Base-by-base conservation (phyloP, 2,113 vertebrate species). In the Misgurnus anguillicaudatus region DNA sequence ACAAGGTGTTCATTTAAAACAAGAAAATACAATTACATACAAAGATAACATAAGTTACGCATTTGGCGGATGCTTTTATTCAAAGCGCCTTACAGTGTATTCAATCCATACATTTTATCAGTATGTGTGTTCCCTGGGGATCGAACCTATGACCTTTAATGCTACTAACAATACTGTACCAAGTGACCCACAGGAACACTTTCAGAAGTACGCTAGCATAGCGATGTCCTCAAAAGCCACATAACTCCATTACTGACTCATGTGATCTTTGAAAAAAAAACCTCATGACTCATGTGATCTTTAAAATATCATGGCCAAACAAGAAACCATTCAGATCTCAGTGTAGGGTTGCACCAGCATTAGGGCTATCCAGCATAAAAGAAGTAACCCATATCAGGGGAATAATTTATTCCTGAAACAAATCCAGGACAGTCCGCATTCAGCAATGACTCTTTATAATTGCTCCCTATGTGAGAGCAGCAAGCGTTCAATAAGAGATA, bases 401-500 rank as follows among this genome's bases (percentile, higher is more conserved):
- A 79, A 68, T 77, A 16, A 79, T 48, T 80, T 72, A 77, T 31
- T 68, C 82, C 69, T 87, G 77, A 87, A 89, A 58, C 62, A 21
- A 9, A 79, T 88, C 87, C 83, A 87, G 75, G 53, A 89, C 86
- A 69, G 84, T 64, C 77, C 70, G 74, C 82, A 69, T 82, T 80
- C 79, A 76, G 66, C 74, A 73, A 67, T 85, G 79, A 81, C 79
- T 83, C 41, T 75, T 79, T 79, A 82, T 87, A 89, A 88, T 88
- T 88, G 79, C 82, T 88, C 84, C 85, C 83, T 39, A 31, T 82
- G 83, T 81, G 83, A 86, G 79, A 75, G 58, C 75, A 68, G 36
- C 17, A 53, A 69, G 62, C 24, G 55, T 19, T 58, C 70, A 73
- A 55, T 73, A 73, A 73, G 53, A 73, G 55, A 73, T 5, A 48